Evolutionary conservation across 1,140 invertebrate species (phyloP), one percentile per base, ranked within the genome.

Genomic region (Trachymyrmex cornetzi): DNA sequence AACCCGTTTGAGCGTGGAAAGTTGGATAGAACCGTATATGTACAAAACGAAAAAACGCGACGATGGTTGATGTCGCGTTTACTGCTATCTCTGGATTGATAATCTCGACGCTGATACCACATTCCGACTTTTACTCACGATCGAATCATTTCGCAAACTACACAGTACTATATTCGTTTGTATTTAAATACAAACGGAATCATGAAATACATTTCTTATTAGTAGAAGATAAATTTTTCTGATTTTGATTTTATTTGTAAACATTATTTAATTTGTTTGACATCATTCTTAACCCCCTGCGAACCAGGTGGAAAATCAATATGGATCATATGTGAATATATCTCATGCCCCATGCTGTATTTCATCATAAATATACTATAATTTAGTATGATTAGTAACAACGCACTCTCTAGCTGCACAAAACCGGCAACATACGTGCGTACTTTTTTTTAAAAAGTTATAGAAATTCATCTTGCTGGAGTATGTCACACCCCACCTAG

Each of bases 1-100:
- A 84, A 84, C 80, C 53, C 44, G 69, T 84, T 84, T 48, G 63
- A 84, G n/a, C 63, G 16, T 69, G 85, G 85, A 87, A 87, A 87
- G 66, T 48, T 64, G 64, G 11, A 34, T 38, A 59, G 2, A 5
- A 48, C 85, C 48, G 14, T 84, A 72, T 87, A 71, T 30, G 85
- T 22, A 11, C 64, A 87, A 53, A 87, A 72, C 14, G 85, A 84
- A 85, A 72, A 72, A 72, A 27, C 34, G 19, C 16, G 55, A 82
- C 16, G 27, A 30, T 53, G n/a, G 9, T 82, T 24, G 80, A 48
- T n/a, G 53, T 74, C 67, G 30, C 38, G 19, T 48, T 74, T 38
- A 61, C 11, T 11, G 38, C 11, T 55, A 75, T 84, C 38, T 4
- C 69, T 14, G 57, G 7, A 27, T 19, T 27, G 55, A 75, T 75